phyloP scores from a whole-genome alignment of 2,888 invertebrate genomes.

The Zygothrica quintamaculata region DNA sequence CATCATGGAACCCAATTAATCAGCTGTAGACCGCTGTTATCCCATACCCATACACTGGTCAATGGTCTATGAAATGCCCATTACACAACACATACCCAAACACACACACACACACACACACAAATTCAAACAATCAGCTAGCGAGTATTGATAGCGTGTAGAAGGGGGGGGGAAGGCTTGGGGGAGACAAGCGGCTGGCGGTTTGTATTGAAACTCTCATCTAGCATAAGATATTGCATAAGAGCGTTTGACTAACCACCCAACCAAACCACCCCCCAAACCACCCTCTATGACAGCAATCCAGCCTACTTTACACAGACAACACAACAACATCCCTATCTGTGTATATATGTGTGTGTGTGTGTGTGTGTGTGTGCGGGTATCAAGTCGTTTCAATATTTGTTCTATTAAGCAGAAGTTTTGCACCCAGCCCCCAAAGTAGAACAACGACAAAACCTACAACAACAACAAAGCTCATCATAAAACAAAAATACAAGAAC shows the following conservation, averaged over 20 bases:
- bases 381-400: slow-evolving; percentile 66
- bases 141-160: too few species aligned
- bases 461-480: slow-evolving; percentile 20
- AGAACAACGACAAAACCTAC: slow-evolving; percentile 8
- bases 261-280: not conserved
- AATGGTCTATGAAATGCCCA: slow-evolving; percentile 80
- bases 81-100: slow-evolving; percentile 53
- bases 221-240: not conserved
- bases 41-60: slow-evolving; percentile 56
- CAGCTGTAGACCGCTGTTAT: slow-evolving; percentile 57
- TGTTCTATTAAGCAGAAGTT: slow-evolving; percentile 69
- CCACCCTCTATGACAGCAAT: not conserved
- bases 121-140: not conserved
- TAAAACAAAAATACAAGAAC: slow-evolving; percentile 38
- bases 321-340: slow-evolving; percentile 28
- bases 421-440: not conserved
- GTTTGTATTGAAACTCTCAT: too few species aligned
- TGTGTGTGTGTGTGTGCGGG: slow-evolving; percentile 10
- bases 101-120: slow-evolving; percentile 16
- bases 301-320: not conserved
- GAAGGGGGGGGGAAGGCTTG: not conserved
- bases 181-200: too few species aligned
- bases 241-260: not conserved
- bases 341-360: slow-evolving; percentile 14
- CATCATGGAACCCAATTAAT: slow-evolving; percentile 69